Evolutionary conservation across 2,113 vertebrate genomes (phyloP).

Genomic region (Ornithorhynchus anatinus): DNA sequence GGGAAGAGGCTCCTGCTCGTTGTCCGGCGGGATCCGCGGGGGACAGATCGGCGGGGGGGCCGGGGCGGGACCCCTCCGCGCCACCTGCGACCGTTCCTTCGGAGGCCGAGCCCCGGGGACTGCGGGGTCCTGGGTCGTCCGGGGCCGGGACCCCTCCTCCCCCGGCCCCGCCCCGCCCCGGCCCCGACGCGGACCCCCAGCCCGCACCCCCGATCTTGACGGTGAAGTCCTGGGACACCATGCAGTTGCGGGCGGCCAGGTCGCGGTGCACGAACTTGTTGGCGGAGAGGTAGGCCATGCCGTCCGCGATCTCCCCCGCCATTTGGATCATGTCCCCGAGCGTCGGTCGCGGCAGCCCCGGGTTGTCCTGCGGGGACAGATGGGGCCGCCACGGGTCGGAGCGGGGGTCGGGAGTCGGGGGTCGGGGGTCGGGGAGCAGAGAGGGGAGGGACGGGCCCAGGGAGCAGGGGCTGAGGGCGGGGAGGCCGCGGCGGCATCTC

Average conservation of each 20-base stretch:
- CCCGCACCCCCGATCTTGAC: constrained; percentile 82
- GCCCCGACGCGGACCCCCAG: constrained; percentile 56
- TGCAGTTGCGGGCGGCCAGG: constrained; percentile 82
- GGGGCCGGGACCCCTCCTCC: not conserved
- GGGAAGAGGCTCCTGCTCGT: not conserved
- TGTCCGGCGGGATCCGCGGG: not conserved
- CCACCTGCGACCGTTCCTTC: not conserved
- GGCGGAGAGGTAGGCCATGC: constrained; percentile 81
- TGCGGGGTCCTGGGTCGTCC: too few relatives aligned
- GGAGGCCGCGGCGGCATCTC: too few relatives aligned
- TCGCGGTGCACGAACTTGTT: constrained; percentile 83
- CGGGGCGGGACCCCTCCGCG: too few relatives aligned
- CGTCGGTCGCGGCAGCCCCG: constrained; percentile 49
- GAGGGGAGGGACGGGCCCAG: not conserved
- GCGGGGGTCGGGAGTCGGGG: not conserved
- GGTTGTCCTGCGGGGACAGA: constrained; percentile 78
- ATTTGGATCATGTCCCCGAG: constrained; percentile 80
- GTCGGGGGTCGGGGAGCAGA: too few relatives aligned
- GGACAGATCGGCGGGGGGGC: not conserved
- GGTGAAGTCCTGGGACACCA: constrained; percentile 81
- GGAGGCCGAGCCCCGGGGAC: not conserved
- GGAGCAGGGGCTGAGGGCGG: too few relatives aligned
- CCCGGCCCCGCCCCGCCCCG: accelerated
- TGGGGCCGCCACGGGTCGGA: too few relatives aligned
- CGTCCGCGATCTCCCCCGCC: constrained; percentile 79